A percentile compares a stretch with the other conserved stretches of the same genome.
These are phyloP conservation scores for Drosophila pseudoobscura DNA, from an alignment of 1,140 invertebrate genomes.

Conservation along the genomic window DNA sequence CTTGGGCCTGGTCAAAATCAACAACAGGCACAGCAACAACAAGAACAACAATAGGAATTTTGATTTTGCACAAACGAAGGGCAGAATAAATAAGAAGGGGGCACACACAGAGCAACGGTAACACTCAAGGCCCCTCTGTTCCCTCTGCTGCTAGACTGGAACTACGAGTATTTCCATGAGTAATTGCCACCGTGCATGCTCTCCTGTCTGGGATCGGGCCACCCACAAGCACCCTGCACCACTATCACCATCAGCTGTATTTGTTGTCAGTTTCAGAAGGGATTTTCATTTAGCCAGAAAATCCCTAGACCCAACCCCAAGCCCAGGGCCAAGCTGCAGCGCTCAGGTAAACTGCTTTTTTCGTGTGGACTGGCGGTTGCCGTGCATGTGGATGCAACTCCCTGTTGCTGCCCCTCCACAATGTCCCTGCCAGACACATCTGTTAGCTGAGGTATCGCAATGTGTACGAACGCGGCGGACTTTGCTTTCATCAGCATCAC, in stretches of 20 bases:
- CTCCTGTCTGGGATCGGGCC: conserved; percentile 20
- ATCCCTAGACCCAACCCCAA: conserved; percentile 25
- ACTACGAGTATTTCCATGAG: conserved; percentile 57
- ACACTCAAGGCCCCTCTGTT: conserved; percentile 24
- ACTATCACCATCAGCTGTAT: conserved; percentile 50
- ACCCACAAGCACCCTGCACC: conserved; percentile 15
- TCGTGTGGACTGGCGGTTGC: conserved; percentile 52
- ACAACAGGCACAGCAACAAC: conserved; percentile 29
- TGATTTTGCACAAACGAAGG: conserved; percentile 66
- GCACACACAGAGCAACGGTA: conserved; percentile 37
- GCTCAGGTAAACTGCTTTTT: conserved; percentile 78
- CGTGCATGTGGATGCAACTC: conserved; percentile 9
- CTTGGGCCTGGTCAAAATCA: conserved; percentile 33
- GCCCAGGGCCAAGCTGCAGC: conserved; percentile 37
- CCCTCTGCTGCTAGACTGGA: not conserved
- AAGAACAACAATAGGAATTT: conserved; percentile 46
- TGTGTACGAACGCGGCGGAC: conserved; percentile 8
- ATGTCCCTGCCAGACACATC: not conserved
- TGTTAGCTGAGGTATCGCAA: conserved; percentile 24
- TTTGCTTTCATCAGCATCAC: conserved; percentile 23
- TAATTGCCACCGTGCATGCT: conserved; percentile 72
- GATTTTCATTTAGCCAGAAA: conserved; percentile 66
- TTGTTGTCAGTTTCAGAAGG: conserved; percentile 56
- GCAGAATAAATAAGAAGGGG: conserved; percentile 46
- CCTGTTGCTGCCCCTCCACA: not conserved